phyloP scores from a whole-genome alignment of 37 sponge, comb jelly and placozoan genomes.

The Haliclona indistincta region DNA sequence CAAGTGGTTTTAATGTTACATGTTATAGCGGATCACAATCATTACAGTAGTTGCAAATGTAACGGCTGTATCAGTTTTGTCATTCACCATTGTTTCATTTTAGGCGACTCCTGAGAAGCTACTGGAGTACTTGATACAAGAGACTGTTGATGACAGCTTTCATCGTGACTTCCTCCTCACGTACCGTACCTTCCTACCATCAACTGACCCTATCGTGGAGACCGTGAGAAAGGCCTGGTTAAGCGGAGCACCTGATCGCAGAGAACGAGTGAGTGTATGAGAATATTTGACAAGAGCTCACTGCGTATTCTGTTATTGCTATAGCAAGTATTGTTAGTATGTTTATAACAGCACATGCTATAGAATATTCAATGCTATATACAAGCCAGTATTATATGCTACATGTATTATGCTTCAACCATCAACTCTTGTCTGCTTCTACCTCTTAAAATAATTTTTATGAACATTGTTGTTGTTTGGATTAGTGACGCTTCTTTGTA shows the following conservation, averaged over 20 bases:
- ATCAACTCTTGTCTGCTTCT: too few relatives aligned
- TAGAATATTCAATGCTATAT: too few relatives aligned
- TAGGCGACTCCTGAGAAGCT: constrained; percentile 80
- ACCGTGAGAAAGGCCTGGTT: constrained; percentile 53
- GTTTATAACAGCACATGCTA: too few relatives aligned
- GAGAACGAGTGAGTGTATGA: constrained; percentile 52
- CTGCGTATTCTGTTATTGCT: not conserved
- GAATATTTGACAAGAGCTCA: not conserved
- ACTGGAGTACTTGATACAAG: constrained; percentile 65
- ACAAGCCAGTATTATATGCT: too few relatives aligned
- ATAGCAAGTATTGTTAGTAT: not conserved
- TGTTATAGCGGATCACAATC: too few relatives aligned
- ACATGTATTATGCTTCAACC: too few relatives aligned
- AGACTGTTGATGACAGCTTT: constrained; percentile 73
- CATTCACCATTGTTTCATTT: not conserved
- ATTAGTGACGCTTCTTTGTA: not conserved
- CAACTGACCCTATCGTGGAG: constrained; percentile 43
- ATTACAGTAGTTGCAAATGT: too few relatives aligned
- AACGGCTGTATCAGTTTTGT: too few relatives aligned
- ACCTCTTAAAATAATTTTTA: too few relatives aligned
- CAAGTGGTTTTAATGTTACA: too few relatives aligned
- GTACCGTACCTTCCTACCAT: constrained; percentile 72
- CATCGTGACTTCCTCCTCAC: constrained; percentile 81
- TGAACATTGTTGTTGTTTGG: too few relatives aligned
- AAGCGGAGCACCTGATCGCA: constrained; percentile 7